These are phyloP conservation scores for Cichlasoma orientale DNA, from an alignment of 2,797 vertebrate genomes.

Conservation along the genomic window DNA sequence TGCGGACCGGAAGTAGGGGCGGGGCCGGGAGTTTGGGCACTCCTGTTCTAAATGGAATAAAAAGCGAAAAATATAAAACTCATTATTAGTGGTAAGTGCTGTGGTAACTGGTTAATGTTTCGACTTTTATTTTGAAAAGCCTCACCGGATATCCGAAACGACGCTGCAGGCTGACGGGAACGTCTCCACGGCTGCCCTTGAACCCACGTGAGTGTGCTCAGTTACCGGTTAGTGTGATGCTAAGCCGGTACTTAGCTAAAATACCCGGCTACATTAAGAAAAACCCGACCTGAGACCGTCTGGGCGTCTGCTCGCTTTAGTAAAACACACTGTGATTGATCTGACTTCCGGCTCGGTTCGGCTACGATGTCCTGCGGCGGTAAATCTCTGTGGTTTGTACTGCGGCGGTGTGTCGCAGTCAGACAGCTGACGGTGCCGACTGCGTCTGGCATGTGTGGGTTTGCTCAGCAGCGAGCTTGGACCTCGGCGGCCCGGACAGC, in stretches of 20 bases:
- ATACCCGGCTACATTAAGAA: background rate
- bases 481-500: background rate
- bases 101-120: background rate
- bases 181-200: constrained; percentile 53
- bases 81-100: too few species aligned
- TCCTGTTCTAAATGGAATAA: too few species aligned
- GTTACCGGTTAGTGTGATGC: rapidly evolving
- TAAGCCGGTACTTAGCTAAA: background rate
- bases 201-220: constrained; percentile 47
- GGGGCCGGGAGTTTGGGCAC: too few species aligned
- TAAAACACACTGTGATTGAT: rapidly evolving
- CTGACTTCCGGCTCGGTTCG: background rate
- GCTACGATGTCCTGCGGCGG: constrained; percentile 51
- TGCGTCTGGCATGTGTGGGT: background rate
- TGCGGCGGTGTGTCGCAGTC: constrained; percentile 51
- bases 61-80: background rate
- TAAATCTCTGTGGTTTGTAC: constrained; percentile 24
- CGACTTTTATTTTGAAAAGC: constrained; percentile 23
- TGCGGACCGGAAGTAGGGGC: too few species aligned
- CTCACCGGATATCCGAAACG: background rate
- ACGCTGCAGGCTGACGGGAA: background rate
- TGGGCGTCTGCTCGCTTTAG: rapidly evolving
- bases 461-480: constrained; percentile 25
- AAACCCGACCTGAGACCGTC: rapidly evolving
- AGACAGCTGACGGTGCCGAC: background rate